Conservation (phyloP, 1,140 invertebrate genomes). For the Pinna nobilis region DNA sequence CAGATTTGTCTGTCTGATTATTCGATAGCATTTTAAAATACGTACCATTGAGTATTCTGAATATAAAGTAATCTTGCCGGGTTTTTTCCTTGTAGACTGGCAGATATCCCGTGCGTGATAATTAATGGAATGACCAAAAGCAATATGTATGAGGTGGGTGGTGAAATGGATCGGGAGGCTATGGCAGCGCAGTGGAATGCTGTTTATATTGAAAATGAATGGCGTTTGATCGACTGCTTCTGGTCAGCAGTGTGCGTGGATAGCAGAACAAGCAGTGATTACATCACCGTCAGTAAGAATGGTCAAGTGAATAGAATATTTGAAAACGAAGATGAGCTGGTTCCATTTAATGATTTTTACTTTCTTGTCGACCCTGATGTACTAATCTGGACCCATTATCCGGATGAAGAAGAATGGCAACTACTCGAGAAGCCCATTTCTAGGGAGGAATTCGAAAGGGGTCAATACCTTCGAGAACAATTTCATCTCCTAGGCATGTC, state of each 20-base stretch:
- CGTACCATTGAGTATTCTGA: too few species aligned
- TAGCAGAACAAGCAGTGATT: not conserved
- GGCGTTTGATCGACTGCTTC: conserved; percentile 53
- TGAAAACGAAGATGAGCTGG: conserved; percentile 13
- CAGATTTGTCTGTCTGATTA: too few species aligned
- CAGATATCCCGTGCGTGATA: conserved; percentile 42
- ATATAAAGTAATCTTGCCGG: too few species aligned
- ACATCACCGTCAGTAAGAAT: conserved; percentile 5
- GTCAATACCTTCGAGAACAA: conserved; percentile 29
- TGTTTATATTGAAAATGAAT: conserved; percentile 48
- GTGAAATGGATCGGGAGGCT: conserved; percentile 26
- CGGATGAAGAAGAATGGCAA: conserved; percentile 34
- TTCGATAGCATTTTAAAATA: too few species aligned
- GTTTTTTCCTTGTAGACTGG: conserved; percentile 36
- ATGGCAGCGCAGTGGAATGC: conserved; percentile 54
- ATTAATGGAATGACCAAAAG: conserved; percentile 51
- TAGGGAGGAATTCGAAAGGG: conserved; percentile 15
- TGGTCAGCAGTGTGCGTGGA: conserved; percentile 40
- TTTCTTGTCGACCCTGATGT: conserved; percentile 31
- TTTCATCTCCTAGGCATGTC: conserved; percentile 29
- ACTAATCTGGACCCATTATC: conserved; percentile 34
- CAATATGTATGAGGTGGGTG: conserved; percentile 44
- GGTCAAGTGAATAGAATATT: not conserved
- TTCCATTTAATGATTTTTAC: conserved; percentile 35
- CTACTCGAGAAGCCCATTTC: conserved; percentile 18